Base-by-base conservation (phyloP, 2,888 invertebrate genomes). In the Drosophila anomelani region DNA sequence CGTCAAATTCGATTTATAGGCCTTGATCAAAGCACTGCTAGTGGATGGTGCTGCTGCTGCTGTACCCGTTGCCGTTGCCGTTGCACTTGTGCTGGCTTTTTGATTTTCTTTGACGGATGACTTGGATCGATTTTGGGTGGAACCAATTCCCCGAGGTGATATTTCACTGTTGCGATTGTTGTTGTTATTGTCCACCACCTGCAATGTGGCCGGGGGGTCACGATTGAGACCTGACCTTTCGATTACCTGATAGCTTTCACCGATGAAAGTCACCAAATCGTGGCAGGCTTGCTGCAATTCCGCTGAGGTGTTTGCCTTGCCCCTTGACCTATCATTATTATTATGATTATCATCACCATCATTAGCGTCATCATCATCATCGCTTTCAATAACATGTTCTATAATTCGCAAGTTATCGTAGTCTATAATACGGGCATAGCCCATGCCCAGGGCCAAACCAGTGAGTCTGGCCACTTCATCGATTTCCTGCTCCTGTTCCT, bases 341-440 rank as follows among this genome's bases (percentile, higher is more conserved):
- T 51, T 46, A 15, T 70, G 60, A 0, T 61, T 60, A 4, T 75
- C 51, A 0, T 46, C 78, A 1, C 76, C 17, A 44, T 26, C 23
- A 8, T 47, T 60, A 7, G 76, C 51, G 0, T 59, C 79, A 1
- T 20, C 20, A 1, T 20, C 20, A 20, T 79, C 82, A 7, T 87
- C 83, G 61, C 86, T 90, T 56, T 91, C 91, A 77, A 91, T 90
- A 36, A 91, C 91, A 60, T 91, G 91, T 62, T 91, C 91, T 69
- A 91, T 91, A 4, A 90, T 90, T 34, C 90, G 86, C 63, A 90
- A 76, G 66, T 90, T 91, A 62, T 90, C 91, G 60, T 89, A 90
- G 61, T 90, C 90, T 36, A 90, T 86, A 15, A 90, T 90, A 0
- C 91, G 84, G 7, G 85, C 88, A 64, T 87, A 86, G 49, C 85